Conservation (phyloP, 2,888 invertebrate genomes). For the Suillia variegata region DNA sequence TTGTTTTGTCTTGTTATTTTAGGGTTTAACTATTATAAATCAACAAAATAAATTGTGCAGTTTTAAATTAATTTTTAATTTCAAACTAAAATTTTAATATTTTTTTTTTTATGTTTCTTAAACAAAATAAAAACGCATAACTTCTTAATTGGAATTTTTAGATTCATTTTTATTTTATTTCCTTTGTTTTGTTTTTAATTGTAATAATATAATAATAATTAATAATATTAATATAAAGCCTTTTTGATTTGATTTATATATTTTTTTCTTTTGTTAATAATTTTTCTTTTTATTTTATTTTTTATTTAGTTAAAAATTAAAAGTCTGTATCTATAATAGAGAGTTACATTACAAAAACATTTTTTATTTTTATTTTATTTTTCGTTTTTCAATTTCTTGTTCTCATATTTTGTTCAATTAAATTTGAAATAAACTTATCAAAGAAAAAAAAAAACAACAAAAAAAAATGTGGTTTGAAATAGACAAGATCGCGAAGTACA, state of each 20-base stretch:
- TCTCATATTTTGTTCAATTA: constrained; percentile 12
- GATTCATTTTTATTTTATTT: constrained; percentile 12
- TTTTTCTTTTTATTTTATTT: constrained; percentile 3
- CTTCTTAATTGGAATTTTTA: not conserved
- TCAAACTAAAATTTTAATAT: no score
- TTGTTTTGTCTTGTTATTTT: no score
- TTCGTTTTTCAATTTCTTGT: constrained; percentile 8
- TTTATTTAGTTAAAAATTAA: constrained; percentile 10
- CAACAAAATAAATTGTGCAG: no score
- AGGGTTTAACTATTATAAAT: no score
- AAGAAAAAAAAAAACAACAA: no score
- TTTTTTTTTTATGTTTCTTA: no score
- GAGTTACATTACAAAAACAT: constrained; percentile 19
- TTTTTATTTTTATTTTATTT: constrained; percentile 18
- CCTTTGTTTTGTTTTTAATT: constrained; percentile 15
- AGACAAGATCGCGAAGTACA: no score
- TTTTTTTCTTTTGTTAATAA: constrained; percentile 22
- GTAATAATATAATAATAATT: constrained; percentile 19
- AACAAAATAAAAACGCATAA: not conserved
- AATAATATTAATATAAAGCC: constrained; percentile 30
- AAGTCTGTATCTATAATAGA: constrained; percentile 16
- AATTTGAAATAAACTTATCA: constrained; percentile 18
- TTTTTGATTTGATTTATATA: constrained; percentile 32
- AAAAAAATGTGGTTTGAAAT: no score
- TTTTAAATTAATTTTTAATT: no score